Base-by-base conservation (phyloP, 2,888 invertebrate species). In the Carabus problematicus region DNA sequence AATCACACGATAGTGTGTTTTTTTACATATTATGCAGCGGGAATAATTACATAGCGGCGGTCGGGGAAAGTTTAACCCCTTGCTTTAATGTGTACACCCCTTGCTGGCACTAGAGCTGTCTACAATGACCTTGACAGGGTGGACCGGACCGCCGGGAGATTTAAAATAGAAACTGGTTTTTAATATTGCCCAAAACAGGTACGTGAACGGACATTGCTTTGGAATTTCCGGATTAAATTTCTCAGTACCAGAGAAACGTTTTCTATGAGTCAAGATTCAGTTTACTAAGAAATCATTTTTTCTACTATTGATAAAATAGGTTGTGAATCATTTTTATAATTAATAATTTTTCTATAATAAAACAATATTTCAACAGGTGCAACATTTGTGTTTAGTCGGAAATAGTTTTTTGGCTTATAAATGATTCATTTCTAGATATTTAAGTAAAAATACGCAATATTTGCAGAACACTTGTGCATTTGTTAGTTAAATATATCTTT, bases 21-120 rank as follows among this genome's bases (percentile, higher is more conserved):
- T 56, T 45, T 45, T 8, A n/a, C 12, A 29, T 14, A 29, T 40
- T 16, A 49, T 63, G 42, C 19, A 18, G 16, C 40, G 54, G 40
- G 64, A 64, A 64, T 64, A 64, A 64, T 64, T 55, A 64, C 64
- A 64, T 29, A 56, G 64, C 64, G 64, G 55, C 14, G 9, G 8
- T 14, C n/a, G 16, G 16, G 19, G 14, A 19, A 14, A 18, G 52
- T 52, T 52, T 52, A 52, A 52, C 52, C 52, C 29, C 52, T 52
- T 12, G 52, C 9, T 52, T 16, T 12, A 52, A 52, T n/a, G 19
- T 52, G 52, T 3, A 52, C 52, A 52, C 52, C 52, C 52, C 52
- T 12, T 52, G 29, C 18, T 52, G 52, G 52, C 12, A 1, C 18
- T 6, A 29, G 29, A 29, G 29, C 29, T 29, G 6, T 29, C 29